These are phyloP conservation scores for Dexiosoma caninum DNA, from an alignment of 2,888 invertebrate genomes.

Conservation along the genomic window DNA sequence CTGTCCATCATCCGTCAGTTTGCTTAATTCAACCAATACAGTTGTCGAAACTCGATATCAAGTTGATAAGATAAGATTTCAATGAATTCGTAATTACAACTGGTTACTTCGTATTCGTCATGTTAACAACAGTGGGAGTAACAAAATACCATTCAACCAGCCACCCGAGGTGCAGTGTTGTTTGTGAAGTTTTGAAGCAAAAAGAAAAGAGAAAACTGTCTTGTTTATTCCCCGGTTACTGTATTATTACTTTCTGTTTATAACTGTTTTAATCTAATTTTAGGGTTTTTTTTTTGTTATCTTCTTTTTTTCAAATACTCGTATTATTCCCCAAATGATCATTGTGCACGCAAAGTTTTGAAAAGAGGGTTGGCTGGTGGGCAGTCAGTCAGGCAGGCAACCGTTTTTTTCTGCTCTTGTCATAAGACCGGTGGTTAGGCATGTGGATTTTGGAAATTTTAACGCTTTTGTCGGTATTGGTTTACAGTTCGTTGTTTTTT, in stretches of 20 bases:
- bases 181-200: not conserved
- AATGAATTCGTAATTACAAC: not conserved
- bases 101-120: not conserved
- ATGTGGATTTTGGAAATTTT: conserved; percentile 36
- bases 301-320: conserved; percentile 33
- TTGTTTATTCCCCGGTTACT: not conserved
- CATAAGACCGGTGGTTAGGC: conserved; percentile 17
- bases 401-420: not conserved
- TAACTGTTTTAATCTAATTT: conserved; percentile 17
- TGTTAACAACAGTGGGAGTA: not conserved
- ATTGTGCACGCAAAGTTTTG: conserved; percentile 54
- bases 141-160: not conserved
- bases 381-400: not conserved
- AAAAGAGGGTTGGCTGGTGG: not conserved
- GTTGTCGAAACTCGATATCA: not conserved
- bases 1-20: too few species aligned
- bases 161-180: not conserved
- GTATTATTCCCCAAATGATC: conserved; percentile 61
- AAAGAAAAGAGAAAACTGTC: not conserved
- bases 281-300: conserved; percentile 8
- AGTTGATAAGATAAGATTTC: not conserved
- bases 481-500: conserved; percentile 1
- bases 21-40: not conserved
- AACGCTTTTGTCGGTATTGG: conserved; percentile 54
- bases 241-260: conserved; percentile 17